Evolutionary conservation across 1,140 invertebrate genomes (phyloP).

Genomic region (Uloborus diversus): DNA sequence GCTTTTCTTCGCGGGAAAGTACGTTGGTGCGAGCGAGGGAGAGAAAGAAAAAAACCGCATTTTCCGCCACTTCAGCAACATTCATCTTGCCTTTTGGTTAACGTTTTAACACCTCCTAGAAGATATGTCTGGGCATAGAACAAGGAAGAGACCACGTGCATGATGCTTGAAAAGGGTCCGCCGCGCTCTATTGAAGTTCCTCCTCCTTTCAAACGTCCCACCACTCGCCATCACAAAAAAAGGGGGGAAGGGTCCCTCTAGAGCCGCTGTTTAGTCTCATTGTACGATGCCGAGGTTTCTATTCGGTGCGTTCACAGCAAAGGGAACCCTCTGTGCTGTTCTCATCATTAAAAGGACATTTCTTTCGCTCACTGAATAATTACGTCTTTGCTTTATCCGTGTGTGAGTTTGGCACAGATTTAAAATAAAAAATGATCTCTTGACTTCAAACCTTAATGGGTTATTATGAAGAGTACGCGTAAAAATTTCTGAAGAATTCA

Average conservation of each 20-base stretch:
- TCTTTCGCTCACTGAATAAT: no score
- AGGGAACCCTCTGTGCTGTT: no score
- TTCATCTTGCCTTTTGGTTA: conserved; percentile 18
- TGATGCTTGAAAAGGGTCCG: background rate
- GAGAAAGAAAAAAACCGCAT: conserved; percentile 1
- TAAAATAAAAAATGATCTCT: no score
- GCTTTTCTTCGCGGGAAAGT: background rate
- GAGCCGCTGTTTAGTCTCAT: background rate
- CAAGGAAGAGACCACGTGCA: conserved; percentile 14
- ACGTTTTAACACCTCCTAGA: conserved; percentile 8
- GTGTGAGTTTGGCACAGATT: no score
- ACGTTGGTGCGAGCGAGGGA: no score
- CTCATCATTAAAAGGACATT: no score
- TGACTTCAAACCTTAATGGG: no score
- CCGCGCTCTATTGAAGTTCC: conserved; percentile 1
- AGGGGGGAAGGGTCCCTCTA: background rate
- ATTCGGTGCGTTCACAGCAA: no score
- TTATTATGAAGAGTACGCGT: no score
- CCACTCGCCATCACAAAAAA: background rate
- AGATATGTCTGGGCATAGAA: background rate
- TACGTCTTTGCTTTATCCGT: no score
- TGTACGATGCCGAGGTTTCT: background rate
- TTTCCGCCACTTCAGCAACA: background rate
- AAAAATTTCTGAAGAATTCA: no score
- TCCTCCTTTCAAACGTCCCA: background rate